These are phyloP conservation scores for Andrena hattorfiana DNA, from an alignment of 2,888 invertebrate genomes.

Conservation along the genomic window DNA sequence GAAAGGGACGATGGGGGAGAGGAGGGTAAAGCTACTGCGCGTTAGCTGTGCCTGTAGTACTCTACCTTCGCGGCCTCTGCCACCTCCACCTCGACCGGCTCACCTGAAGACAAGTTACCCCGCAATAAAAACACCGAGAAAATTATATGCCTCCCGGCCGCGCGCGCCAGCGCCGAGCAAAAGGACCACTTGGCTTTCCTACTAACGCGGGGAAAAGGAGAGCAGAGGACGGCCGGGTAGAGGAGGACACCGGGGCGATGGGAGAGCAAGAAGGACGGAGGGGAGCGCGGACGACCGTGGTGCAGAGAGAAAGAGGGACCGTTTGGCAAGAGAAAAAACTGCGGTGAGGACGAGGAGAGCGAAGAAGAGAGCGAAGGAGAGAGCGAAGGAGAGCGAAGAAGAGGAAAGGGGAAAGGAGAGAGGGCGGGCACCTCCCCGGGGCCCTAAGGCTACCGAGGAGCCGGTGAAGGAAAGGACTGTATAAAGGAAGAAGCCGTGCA, in stretches of 20 bases:
- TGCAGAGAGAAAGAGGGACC: conserved; percentile 39
- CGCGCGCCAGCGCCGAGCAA: conserved; percentile 77
- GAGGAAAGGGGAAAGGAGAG: conserved; percentile 28
- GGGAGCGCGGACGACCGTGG: conserved; percentile 4
- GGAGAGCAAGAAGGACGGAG: conserved; percentile 14
- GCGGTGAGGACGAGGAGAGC: conserved; percentile 37
- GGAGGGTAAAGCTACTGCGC: conserved; percentile 82
- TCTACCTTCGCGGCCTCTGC: conserved; percentile 78
- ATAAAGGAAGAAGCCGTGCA: conserved; percentile 75
- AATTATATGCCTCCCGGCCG: conserved; percentile 84
- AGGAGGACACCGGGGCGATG: conserved; percentile 22
- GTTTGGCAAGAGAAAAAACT: conserved; percentile 60
- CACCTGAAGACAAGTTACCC: conserved; percentile 85
- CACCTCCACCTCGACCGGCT: conserved; percentile 82
- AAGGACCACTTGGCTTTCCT: conserved; percentile 82
- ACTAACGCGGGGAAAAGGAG: conserved; percentile 74
- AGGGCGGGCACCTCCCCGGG: conserved; percentile 34
- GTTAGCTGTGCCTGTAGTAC: conserved; percentile 84
- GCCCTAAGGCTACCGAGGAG: conserved; percentile 70
- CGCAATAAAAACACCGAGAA: conserved; percentile 85
- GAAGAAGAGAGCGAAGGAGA: conserved; percentile 11
- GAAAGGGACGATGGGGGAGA: conserved; percentile 44
- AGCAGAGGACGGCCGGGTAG: conserved; percentile 65
- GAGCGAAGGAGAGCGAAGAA: conserved; percentile 11
- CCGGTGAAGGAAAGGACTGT: conserved; percentile 71